Evolutionary conservation across 2,888 invertebrate species (phyloP), one percentile per base, ranked within the genome.

Genomic region (Aspidiotus rigidus): DNA sequence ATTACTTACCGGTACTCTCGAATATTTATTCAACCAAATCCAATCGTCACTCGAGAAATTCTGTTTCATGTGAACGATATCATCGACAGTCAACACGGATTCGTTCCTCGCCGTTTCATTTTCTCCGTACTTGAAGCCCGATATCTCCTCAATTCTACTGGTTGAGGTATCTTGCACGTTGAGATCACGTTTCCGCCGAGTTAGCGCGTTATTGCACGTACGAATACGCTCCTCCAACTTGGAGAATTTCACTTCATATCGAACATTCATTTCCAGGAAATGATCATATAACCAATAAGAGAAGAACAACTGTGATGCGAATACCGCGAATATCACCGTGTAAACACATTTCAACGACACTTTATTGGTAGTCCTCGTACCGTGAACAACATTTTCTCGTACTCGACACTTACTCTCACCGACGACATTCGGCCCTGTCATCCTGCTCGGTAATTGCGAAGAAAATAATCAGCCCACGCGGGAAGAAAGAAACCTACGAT

Each of bases 1-100:
- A 15, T 49, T 15, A 80, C 83, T 82, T 78, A 90, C 90, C 76
- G 92, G 90, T 74, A 93, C 90, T 74, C 91, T 84, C 49, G 91
- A 90, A 75, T 90, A 90, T 72, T 90, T 88, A 69, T 91, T 90
- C 73, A 93, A 79, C 88, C 91, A 92, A 73, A 92, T 86, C 90
- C 90, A 90, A 39, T 87, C 86, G 2, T 0, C 85, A 84, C 0
- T 86, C 85, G 72, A 49, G 10, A 60, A 60, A 67, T 67, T 67
- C 0, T 57, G 59, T 8, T 60, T 67, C 28, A 60, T 42, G 10
- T 60, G 57, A n/a, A 67, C 15, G 28, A 67, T 17, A 15, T 67
- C 67, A 2, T 67, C 67, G 17, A 67, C 49, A 7, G 66, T 66
- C 39, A 67, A 10, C n/a, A 44, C 49, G 13, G 67, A 67, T 39